Conservation (phyloP, 2,888 invertebrate species). For the Congeria kusceri region DNA sequence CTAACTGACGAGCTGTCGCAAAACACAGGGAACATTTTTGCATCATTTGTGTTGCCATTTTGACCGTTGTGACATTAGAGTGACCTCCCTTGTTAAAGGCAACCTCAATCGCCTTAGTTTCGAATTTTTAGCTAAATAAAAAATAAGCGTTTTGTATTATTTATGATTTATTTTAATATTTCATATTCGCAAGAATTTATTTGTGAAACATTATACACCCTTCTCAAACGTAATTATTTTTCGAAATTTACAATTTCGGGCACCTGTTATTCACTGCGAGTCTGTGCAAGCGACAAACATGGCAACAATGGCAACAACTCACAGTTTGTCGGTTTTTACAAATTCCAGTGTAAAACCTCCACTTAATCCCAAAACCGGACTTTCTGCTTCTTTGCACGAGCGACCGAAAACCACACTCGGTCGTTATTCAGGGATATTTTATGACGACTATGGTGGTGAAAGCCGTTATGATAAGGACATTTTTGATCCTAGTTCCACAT, state of each 20-base stretch:
- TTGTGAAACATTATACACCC: too few species aligned
- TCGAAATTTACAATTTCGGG: slow-evolving; percentile 3
- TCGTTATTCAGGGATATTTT: slow-evolving; percentile 60
- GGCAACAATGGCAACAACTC: slow-evolving; percentile 84
- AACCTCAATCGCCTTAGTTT: too few species aligned
- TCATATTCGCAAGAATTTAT: too few species aligned
- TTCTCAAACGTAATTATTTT: slow-evolving; percentile 2
- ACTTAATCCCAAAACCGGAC: slow-evolving; percentile 77
- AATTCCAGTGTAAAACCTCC: slow-evolving; percentile 83
- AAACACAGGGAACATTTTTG: slow-evolving; percentile 51
- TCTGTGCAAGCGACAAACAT: slow-evolving; percentile 70
- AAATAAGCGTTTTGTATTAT: background rate
- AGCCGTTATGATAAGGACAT: slow-evolving; percentile 40
- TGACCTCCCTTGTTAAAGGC: slow-evolving; percentile 27
- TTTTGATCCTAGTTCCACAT: slow-evolving; percentile 52
- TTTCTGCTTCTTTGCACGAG: slow-evolving; percentile 72
- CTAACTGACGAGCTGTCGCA: slow-evolving; percentile 39
- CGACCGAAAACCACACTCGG: slow-evolving; percentile 57
- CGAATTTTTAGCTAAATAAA: background rate
- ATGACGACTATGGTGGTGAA: slow-evolving; percentile 59
- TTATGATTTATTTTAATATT: too few species aligned
- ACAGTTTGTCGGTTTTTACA: slow-evolving; percentile 80
- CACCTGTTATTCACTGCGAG: slow-evolving; percentile 46
- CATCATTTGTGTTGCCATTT: slow-evolving; percentile 25
- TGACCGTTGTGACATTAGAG: slow-evolving; percentile 11